phyloP scores from a whole-genome alignment of 1,140 invertebrate species.

The Andrena cerasifolii region DNA sequence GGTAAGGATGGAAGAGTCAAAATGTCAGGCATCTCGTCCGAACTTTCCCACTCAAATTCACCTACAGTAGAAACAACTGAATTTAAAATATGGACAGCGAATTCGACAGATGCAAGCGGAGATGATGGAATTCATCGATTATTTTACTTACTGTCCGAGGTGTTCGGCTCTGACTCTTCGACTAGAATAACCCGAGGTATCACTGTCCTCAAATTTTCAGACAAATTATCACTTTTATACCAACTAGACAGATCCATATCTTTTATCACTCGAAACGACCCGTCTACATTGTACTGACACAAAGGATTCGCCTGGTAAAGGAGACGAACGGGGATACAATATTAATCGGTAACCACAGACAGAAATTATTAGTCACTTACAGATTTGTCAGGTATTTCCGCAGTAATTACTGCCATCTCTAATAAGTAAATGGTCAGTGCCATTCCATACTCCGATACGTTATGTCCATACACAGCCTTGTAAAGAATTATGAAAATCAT shows the following conservation, averaged over 20 bases:
- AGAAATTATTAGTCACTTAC: conserved; percentile 64
- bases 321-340: conserved; percentile 26
- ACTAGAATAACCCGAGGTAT: conserved; percentile 86
- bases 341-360: background rate
- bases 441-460: conserved; percentile 92
- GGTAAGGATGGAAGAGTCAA: conserved; percentile 69
- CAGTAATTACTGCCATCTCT: conserved; percentile 90
- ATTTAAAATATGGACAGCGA: conserved; percentile 17
- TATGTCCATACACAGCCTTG: conserved; percentile 90
- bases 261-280: conserved; percentile 75
- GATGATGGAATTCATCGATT: conserved; percentile 1
- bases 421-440: conserved; percentile 93
- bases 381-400: conserved; percentile 81
- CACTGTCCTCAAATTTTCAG: conserved; percentile 90
- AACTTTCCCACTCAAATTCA: conserved; percentile 79
- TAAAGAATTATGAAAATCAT: conserved; percentile 92
- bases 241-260: conserved; percentile 88
- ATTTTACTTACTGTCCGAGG: conserved; percentile 82
- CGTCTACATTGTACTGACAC: conserved; percentile 74
- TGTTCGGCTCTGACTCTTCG: conserved; percentile 84
- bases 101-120: background rate
- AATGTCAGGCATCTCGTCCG: conserved; percentile 75
- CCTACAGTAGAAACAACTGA: conserved; percentile 55
- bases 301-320: conserved; percentile 76
- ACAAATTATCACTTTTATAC: conserved; percentile 90